Percentiles rank a stretch among this genome's conserved stretches.
phyloP scores from a whole-genome alignment of 1,140 invertebrate genomes.

The Zaprionus africanus region DNA sequence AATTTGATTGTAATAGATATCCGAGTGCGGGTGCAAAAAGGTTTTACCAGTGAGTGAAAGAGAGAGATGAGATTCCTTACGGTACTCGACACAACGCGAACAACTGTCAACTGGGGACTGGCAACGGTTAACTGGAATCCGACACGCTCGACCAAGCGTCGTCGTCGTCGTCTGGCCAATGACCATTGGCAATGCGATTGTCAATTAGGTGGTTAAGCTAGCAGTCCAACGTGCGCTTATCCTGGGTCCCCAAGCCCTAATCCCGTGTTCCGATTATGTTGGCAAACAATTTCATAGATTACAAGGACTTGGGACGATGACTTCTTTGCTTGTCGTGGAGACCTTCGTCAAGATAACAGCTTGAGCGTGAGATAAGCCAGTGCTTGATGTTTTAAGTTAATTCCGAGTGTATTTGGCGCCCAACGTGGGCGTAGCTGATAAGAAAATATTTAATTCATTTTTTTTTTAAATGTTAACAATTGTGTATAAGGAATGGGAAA shows the following conservation, averaged over 20 bases:
- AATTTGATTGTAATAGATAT: slow-evolving; percentile 82
- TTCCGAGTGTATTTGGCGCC: background rate
- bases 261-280: slow-evolving; percentile 8
- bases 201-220: slow-evolving; percentile 61
- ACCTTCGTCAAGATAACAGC: slow-evolving; percentile 3
- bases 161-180: slow-evolving; percentile 20
- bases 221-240: slow-evolving; percentile 5
- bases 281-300: slow-evolving; percentile 22
- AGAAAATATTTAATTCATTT: too few species aligned
- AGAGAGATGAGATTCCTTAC: slow-evolving; percentile 9
- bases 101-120: slow-evolving; percentile 34
- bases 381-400: background rate
- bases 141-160: slow-evolving; percentile 31
- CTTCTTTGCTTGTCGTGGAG: background rate
- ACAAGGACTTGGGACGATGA: slow-evolving; percentile 7
- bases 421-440: too few species aligned
- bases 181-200: slow-evolving; percentile 63
- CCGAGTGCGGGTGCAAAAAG: slow-evolving; percentile 58
- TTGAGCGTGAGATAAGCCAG: background rate
- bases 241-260: slow-evolving; percentile 7
- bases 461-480: too few species aligned
- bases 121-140: slow-evolving; percentile 29
- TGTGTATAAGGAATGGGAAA: too few species aligned
- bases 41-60: slow-evolving; percentile 2
- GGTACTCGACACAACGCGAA: background rate